phyloP scores from a whole-genome alignment of 1,140 invertebrate genomes.

The Bombus polaris region DNA sequence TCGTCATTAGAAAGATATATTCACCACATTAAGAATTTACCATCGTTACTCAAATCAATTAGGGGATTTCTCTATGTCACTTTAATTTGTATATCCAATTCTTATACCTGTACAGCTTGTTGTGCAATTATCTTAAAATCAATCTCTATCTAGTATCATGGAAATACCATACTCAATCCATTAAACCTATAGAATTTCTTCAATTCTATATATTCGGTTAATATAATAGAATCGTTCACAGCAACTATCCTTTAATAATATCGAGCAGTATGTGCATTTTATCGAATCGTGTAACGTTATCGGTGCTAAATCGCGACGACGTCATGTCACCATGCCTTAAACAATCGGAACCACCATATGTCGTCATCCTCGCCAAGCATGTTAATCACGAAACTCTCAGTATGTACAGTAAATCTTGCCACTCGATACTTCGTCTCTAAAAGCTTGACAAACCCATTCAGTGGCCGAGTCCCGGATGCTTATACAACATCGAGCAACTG shows the following conservation, averaged over 20 bases:
- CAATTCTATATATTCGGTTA: neutral
- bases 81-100: too few relatives aligned
- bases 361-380: neutral
- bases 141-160: neutral
- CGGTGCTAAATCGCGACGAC: neutral
- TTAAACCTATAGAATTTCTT: neutral
- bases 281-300: neutral
- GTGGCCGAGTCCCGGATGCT: neutral
- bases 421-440: neutral
- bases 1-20: too few relatives aligned
- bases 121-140: neutral
- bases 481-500: neutral
- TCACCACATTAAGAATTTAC: too few relatives aligned
- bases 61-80: too few relatives aligned
- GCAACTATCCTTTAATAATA: neutral
- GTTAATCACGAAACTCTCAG: neutral
- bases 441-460: constrained; percentile 1
- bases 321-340: neutral
- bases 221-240: neutral
- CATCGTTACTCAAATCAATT: too few relatives aligned
- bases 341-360: neutral
- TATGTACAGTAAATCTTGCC: neutral
- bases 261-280: neutral
- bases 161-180: neutral
- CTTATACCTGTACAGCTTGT: too few relatives aligned